Evolutionary conservation across 1,140 invertebrate species (phyloP).

Genomic region (Nasonia giraulti): DNA sequence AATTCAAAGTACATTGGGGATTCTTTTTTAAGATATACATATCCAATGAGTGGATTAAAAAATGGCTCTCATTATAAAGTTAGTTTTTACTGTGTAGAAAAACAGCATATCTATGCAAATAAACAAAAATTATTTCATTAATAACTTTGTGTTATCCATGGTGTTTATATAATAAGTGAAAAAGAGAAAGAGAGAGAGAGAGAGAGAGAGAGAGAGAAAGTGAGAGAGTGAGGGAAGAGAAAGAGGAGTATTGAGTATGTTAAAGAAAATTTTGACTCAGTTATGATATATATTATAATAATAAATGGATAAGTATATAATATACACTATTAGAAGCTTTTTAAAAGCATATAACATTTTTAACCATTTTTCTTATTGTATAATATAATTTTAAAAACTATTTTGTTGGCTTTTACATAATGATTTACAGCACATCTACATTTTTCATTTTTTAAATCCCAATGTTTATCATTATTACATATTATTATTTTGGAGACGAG

Average conservation of each 20-base stretch:
- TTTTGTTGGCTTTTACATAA: neutral
- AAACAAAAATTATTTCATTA: constrained; percentile 63
- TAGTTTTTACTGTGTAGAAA: constrained; percentile 61
- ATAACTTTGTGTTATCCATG: constrained; percentile 58
- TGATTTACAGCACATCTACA: constrained; percentile 4
- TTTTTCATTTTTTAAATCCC: constrained; percentile 1
- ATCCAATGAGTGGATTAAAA: constrained; percentile 53
- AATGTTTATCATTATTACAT: neutral
- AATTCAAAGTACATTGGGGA: neutral
- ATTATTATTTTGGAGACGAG: neutral
- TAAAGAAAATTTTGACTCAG: neutral
- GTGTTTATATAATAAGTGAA: neutral
- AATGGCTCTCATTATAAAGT: constrained; percentile 54
- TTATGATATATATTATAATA: neutral
- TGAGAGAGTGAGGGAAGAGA: neutral
- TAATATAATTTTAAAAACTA: constrained; percentile 6
- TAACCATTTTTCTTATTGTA: neutral
- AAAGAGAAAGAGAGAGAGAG: neutral
- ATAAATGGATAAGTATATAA: neutral
- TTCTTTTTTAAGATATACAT: constrained; percentile 10
- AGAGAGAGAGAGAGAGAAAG: too few species aligned
- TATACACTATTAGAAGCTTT: neutral
- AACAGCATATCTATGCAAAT: constrained; percentile 59
- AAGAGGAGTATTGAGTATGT: neutral
- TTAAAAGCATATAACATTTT: neutral